Evolutionary conservation across 2,888 invertebrate genomes (phyloP).

Genomic region (Pogonocherus hispidulus): DNA sequence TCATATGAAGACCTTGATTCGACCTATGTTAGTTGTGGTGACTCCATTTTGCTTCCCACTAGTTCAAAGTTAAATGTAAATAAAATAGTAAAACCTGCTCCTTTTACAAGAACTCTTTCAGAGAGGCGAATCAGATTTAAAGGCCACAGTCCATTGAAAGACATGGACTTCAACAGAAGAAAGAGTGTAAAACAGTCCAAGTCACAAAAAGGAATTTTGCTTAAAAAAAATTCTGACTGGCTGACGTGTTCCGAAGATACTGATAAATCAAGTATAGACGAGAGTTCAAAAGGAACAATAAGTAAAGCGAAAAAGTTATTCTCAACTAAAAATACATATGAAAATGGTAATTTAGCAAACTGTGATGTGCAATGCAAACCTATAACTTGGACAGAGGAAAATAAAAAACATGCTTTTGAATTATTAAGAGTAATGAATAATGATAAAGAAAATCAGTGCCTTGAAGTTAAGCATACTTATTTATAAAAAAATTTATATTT

Average conservation of each 20-base stretch:
- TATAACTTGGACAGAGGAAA: conserved; percentile 64
- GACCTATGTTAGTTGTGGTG: conserved; percentile 67
- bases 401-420: conserved; percentile 65
- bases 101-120: conserved; percentile 62
- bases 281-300: conserved; percentile 8
- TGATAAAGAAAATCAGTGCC: conserved; percentile 50
- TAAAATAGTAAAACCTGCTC: conserved; percentile 59
- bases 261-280: conserved; percentile 30
- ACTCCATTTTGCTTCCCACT: conserved; percentile 63
- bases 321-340: conserved; percentile 35
- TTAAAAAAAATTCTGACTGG: conserved; percentile 34
- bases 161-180: conserved; percentile 53
- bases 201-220: conserved; percentile 32
- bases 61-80: conserved; percentile 64
- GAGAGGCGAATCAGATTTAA: conserved; percentile 65
- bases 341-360: conserved; percentile 25
- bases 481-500: conserved; percentile 49
- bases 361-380: conserved; percentile 44
- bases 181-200: conserved; percentile 43
- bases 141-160: conserved; percentile 64
- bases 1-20: conserved; percentile 60
- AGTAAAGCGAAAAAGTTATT: conserved; percentile 40
- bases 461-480: conserved; percentile 60
- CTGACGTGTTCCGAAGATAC: conserved; percentile 44
- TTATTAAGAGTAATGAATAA: conserved; percentile 62